A percentile compares a stretch with the other conserved stretches of the same genome.
These are phyloP conservation scores for Dasysyrphus albostriatus DNA, from an alignment of 2,888 invertebrate species.

Conservation along the genomic window DNA sequence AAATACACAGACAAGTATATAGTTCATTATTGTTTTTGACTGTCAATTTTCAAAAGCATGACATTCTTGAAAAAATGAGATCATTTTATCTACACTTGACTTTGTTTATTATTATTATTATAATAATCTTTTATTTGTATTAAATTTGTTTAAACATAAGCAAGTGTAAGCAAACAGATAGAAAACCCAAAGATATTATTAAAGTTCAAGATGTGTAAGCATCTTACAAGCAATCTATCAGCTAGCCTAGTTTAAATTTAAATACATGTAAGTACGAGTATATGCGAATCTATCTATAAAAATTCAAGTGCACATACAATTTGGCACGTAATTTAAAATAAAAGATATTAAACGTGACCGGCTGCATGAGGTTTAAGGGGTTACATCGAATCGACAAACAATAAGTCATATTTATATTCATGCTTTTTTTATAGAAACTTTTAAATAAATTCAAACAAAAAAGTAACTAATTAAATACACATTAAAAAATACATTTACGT, in stretches of 20 bases:
- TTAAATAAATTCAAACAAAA: constrained; percentile 2
- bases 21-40: neutral
- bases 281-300: neutral
- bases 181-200: neutral
- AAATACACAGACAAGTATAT: neutral
- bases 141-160: neutral
- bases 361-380: neutral
- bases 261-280: too few relatives aligned
- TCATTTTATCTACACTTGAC: neutral
- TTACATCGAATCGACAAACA: constrained; percentile 36
- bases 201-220: neutral
- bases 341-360: constrained; percentile 45
- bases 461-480: constrained; percentile 12
- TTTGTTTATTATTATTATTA: neutral
- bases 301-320: neutral
- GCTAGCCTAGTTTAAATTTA: neutral
- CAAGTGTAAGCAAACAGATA: neutral
- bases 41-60: neutral
- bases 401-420: constrained; percentile 35
- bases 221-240: neutral
- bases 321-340: constrained; percentile 25
- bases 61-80: neutral
- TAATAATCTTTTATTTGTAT: neutral
- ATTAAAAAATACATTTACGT: constrained; percentile 26
- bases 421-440: constrained; percentile 7